Percentiles rank a stretch among this genome's conserved stretches.
phyloP scores from a whole-genome alignment of 2,113 vertebrate genomes.

The Corapipo altera region DNA sequence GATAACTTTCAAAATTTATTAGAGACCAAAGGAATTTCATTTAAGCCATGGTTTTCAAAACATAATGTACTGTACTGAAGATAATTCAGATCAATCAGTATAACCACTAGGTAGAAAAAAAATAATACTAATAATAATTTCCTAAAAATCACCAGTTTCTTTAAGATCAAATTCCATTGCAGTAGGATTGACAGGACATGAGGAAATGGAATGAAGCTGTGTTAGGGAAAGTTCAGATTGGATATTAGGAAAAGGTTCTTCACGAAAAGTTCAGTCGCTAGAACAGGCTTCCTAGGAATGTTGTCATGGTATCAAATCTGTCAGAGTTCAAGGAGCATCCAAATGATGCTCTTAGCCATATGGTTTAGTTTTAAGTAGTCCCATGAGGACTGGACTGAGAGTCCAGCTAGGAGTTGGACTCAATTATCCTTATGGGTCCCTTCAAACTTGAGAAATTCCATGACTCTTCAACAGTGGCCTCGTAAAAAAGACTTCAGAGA shows the following conservation, averaged over 20 bases:
- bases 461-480: background rate
- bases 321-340: background rate
- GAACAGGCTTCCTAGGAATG: background rate
- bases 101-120: background rate
- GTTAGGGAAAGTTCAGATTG: background rate
- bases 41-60: background rate
- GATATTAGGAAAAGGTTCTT: background rate
- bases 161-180: background rate
- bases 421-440: fast-evolving
- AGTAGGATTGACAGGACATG: background rate
- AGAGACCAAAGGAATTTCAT: background rate
- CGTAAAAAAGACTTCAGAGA: background rate
- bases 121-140: background rate
- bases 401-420: background rate
- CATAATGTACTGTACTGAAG: background rate
- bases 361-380: background rate
- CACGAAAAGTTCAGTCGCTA: fast-evolving
- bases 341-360: background rate
- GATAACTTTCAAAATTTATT: background rate
- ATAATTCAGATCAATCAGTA: background rate
- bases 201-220: background rate
- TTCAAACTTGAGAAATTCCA: background rate
- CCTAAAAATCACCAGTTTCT: background rate
- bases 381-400: background rate
- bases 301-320: background rate